Conservation (phyloP, 2,888 invertebrate genomes). For the Cantharis nigra region DNA sequence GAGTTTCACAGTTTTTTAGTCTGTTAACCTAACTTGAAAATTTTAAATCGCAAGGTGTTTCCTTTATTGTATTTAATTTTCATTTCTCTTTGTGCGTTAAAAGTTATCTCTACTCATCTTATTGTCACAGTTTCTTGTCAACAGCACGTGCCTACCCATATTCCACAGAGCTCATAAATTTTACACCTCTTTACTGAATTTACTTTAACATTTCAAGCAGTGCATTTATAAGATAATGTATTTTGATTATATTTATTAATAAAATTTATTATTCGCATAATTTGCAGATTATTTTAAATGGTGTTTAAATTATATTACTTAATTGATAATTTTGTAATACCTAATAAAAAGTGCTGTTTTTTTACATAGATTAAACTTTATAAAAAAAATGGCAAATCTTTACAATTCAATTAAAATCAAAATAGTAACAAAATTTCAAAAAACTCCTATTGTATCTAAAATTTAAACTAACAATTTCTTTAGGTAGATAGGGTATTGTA, state of each 20-base stretch:
- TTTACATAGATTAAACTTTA: neutral
- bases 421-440: too few relatives aligned
- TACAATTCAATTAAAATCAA: too few relatives aligned
- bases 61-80: constrained; percentile 16
- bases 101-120: constrained; percentile 17
- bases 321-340: too few relatives aligned
- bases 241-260: neutral
- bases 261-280: neutral
- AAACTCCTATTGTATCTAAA: too few relatives aligned
- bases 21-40: constrained; percentile 3
- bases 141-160: constrained; percentile 26
- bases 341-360: too few relatives aligned
- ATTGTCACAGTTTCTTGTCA: constrained; percentile 28
- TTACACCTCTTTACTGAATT: constrained; percentile 26
- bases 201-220: neutral
- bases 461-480: too few relatives aligned
- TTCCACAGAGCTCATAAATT: constrained; percentile 26
- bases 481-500: too few relatives aligned
- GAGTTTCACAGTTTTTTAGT: constrained; percentile 4
- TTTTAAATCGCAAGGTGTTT: constrained; percentile 22
- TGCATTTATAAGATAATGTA: neutral
- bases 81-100: constrained; percentile 18
- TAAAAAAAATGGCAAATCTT: neutral
- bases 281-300: neutral
- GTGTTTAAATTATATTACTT: too few relatives aligned